Conservation (phyloP, 2,888 invertebrate species). For the Candidula unifasciata region DNA sequence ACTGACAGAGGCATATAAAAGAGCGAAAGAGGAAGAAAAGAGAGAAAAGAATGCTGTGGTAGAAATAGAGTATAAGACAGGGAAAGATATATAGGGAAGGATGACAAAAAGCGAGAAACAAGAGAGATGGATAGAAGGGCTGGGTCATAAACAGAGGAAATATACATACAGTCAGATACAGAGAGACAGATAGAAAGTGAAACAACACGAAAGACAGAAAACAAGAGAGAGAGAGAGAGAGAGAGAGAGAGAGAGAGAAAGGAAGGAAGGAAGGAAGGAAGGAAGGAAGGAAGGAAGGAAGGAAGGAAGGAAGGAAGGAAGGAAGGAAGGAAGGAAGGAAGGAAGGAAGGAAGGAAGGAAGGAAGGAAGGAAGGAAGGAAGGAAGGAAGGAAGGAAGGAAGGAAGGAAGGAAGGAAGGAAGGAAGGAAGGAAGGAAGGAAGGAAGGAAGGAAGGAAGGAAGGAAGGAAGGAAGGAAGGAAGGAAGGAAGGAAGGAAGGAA, state of each 20-base stretch:
- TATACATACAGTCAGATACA: not conserved
- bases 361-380: not conserved
- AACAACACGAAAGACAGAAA: too few species aligned
- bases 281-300: too few species aligned
- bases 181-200: too few species aligned
- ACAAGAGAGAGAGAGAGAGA: not conserved
- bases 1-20: too few species aligned
- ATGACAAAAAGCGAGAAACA: not conserved
- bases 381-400: not conserved
- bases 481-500: not conserved
- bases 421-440: constrained; percentile 2
- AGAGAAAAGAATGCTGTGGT: too few species aligned
- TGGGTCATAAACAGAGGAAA: not conserved
- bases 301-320: too few species aligned
- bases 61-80: too few species aligned
- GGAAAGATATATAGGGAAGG: too few species aligned
- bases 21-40: too few species aligned
- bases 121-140: not conserved
- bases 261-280: too few species aligned
- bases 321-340: too few species aligned
- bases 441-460: not conserved
- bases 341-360: not conserved
- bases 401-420: too few species aligned
- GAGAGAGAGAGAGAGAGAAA: constrained; percentile 5
- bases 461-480: not conserved